phyloP scores from a whole-genome alignment of 2,888 invertebrate genomes.

The Leucania comma region DNA sequence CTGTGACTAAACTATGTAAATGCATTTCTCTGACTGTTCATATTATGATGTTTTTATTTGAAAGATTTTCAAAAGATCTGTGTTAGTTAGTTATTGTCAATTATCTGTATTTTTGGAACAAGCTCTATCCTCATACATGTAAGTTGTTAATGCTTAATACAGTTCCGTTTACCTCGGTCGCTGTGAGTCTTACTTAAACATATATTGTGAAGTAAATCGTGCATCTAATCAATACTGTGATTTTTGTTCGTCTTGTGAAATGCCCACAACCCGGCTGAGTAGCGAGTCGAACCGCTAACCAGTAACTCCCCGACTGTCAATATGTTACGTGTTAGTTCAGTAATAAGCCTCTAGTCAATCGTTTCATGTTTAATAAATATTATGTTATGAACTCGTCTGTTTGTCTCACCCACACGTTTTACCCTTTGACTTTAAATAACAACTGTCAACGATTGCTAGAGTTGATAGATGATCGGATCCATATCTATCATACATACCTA shows the following conservation, averaged over 20 bases:
- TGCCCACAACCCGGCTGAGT: not conserved
- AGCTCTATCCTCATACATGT: not conserved
- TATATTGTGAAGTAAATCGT: no score
- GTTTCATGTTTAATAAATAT: constrained; percentile 59
- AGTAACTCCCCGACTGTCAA: constrained; percentile 9
- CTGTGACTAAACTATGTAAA: no score
- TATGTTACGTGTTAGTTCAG: constrained; percentile 19
- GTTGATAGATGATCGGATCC: no score
- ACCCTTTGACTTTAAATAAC: no score
- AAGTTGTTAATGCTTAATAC: not conserved
- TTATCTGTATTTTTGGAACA: constrained; percentile 35
- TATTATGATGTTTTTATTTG: not conserved
- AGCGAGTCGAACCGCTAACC: not conserved
- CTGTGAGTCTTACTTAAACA: not conserved
- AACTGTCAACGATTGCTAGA: no score
- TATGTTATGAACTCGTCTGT: constrained; percentile 41
- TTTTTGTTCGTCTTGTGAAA: no score
- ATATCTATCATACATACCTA: no score
- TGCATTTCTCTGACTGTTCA: not conserved
- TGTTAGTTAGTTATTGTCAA: constrained; percentile 48
- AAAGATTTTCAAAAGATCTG: not conserved
- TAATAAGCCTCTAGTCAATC: constrained; percentile 41
- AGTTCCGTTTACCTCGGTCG: not conserved
- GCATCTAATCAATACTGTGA: no score
- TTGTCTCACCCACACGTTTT: not conserved